Percentiles rank a stretch among this genome's conserved stretches.
Evolutionary conservation across 1,140 invertebrate species (phyloP).

Genomic region (Pararge aegeria): DNA sequence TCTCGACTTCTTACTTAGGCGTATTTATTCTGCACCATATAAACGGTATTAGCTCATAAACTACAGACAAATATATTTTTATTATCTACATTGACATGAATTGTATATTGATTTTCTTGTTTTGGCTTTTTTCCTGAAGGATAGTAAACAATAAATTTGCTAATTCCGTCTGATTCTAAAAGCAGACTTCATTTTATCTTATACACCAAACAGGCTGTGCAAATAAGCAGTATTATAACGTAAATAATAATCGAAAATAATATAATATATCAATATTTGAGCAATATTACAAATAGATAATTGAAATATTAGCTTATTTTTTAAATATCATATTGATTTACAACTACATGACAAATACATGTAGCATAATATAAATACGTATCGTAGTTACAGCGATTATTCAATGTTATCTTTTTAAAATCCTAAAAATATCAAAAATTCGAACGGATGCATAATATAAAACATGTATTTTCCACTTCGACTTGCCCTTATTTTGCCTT

Average conservation of each 20-base stretch:
- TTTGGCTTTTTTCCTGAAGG: background rate
- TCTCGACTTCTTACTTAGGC: background rate
- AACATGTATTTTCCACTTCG: no score
- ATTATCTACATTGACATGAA: background rate
- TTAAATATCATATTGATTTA: background rate
- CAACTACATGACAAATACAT: background rate
- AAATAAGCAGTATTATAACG: slow-evolving; percentile 33
- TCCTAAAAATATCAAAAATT: no score
- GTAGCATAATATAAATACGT: background rate
- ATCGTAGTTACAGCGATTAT: no score
- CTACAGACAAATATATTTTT: background rate
- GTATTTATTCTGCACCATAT: background rate
- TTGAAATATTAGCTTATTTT: background rate
- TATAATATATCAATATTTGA: background rate
- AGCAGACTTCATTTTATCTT: slow-evolving; percentile 11
- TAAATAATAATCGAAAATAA: slow-evolving; percentile 11
- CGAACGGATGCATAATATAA: no score
- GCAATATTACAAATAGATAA: slow-evolving; percentile 7
- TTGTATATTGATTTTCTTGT: background rate
- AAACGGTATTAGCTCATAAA: background rate
- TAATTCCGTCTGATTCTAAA: slow-evolving; percentile 1
- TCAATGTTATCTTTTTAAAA: no score
- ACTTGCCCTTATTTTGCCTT: no score
- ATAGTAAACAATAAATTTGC: background rate
- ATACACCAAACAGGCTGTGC: slow-evolving; percentile 26